Base-by-base conservation (phyloP, 2,888 invertebrate genomes). In the Diogma glabrata region DNA sequence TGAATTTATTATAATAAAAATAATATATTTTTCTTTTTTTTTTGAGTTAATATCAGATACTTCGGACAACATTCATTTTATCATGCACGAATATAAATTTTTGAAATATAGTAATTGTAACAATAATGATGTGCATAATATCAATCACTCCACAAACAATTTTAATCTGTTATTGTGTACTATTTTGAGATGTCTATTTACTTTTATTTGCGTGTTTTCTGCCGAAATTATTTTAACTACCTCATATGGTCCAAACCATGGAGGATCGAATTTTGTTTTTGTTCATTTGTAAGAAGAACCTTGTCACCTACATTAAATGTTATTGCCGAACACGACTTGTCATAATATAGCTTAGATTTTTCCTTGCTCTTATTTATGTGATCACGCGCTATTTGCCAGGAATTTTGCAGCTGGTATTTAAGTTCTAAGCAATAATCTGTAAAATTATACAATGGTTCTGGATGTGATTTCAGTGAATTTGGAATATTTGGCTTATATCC, bases 101-200 rank as follows among this genome's bases (percentile, higher is more conserved):
- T n/a, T n/a, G n/a, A n/a, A n/a, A n/a, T n/a, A n/a, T n/a, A n/a
- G n/a, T n/a, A n/a, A n/a, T n/a, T n/a, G n/a, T n/a, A n/a, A n/a
- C n/a, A n/a, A n/a, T n/a, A n/a, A n/a, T n/a, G n/a, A n/a, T n/a
- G n/a, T n/a, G n/a, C n/a, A n/a, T n/a, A n/a, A n/a, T n/a, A n/a
- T n/a, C n/a, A n/a, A n/a, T n/a, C n/a, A n/a, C n/a, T n/a, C n/a
- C n/a, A n/a, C n/a, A n/a, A n/a, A n/a, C n/a, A n/a, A n/a, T 36
- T 36, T 36, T 36, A 36, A 36, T 36, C 36, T 36, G 36, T 36
- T 36, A 16, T 36, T 36, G 36, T 36, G 36, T 8, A 36, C 36
- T 36, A 16, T 36, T 36, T 36, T 36, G 4, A 36, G 7, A 14
- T 36, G 10, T 12, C 36, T n/a, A 36, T 36, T 36, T 12, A 36